Evolutionary conservation across 1,140 invertebrate species (phyloP).

Genomic region (Cydia fagiglandana): DNA sequence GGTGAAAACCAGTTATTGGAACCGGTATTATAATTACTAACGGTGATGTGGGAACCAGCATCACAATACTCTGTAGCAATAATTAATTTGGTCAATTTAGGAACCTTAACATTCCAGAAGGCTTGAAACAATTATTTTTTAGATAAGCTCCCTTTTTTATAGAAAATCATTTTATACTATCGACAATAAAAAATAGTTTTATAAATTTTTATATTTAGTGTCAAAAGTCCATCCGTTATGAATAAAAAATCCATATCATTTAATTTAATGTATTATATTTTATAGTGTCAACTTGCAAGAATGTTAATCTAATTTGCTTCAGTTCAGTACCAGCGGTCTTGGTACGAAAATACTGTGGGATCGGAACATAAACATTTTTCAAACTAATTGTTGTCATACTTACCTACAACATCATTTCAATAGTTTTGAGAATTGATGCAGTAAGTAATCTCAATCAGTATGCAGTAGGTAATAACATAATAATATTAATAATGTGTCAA

Average conservation of each 20-base stretch:
- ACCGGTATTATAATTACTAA: background rate
- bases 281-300: background rate
- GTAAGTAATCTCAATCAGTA: too few relatives aligned
- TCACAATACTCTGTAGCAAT: slow-evolving; percentile 31
- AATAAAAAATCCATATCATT: slow-evolving; percentile 18
- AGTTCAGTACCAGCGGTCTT: background rate
- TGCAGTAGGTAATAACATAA: too few relatives aligned
- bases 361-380: too few relatives aligned
- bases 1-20: too few relatives aligned
- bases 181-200: slow-evolving; percentile 33
- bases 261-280: background rate
- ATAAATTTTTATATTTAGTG: slow-evolving; percentile 22
- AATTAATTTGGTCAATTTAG: slow-evolving; percentile 31
- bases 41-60: slow-evolving; percentile 17
- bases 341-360: background rate
- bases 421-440: too few relatives aligned
- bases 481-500: too few relatives aligned
- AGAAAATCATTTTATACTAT: slow-evolving; percentile 27
- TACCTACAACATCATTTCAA: too few relatives aligned
- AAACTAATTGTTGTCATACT: too few relatives aligned
- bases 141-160: slow-evolving; percentile 30
- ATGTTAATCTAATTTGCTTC: background rate
- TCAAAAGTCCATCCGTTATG: slow-evolving; percentile 27
- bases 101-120: slow-evolving; percentile 22
- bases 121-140: slow-evolving; percentile 18